Percentiles rank a stretch among this genome's conserved stretches.
These are phyloP conservation scores for Monomorium pharaonis DNA, from an alignment of 1,140 invertebrate species.

Conservation along the genomic window DNA sequence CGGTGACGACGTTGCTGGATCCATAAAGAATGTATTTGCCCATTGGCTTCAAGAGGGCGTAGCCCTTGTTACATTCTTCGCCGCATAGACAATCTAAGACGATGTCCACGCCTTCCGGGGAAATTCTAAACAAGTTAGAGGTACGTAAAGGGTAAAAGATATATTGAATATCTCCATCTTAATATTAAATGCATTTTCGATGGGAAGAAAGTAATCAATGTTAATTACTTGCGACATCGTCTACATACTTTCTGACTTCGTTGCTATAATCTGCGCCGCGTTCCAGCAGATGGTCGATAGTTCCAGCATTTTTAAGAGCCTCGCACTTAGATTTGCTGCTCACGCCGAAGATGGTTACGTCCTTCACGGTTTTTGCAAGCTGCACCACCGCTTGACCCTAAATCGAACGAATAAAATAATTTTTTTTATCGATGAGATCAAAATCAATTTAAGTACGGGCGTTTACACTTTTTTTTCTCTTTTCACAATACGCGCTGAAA, in stretches of 20 bases:
- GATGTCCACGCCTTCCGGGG: conserved; percentile 93
- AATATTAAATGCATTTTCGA: background rate
- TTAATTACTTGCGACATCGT: background rate
- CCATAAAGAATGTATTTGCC: conserved; percentile 95
- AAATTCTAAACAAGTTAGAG: conserved; percentile 85
- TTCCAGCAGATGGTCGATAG: conserved; percentile 91
- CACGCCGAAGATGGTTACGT: conserved; percentile 94
- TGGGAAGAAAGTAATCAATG: background rate
- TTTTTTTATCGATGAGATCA: background rate
- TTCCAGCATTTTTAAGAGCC: conserved; percentile 89
- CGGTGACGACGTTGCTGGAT: conserved; percentile 93
- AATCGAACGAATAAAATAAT: conserved; percentile 71
- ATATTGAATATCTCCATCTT: background rate
- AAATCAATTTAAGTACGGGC: background rate
- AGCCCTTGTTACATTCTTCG: conserved; percentile 94
- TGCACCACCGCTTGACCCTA: conserved; percentile 94
- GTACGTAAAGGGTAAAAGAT: background rate
- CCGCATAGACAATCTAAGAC: conserved; percentile 95
- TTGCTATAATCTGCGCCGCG: conserved; percentile 91
- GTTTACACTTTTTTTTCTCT: background rate
- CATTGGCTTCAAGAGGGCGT: conserved; percentile 94
- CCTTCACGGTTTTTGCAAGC: conserved; percentile 91
- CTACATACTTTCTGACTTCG: conserved; percentile 93
- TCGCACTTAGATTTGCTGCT: conserved; percentile 95
- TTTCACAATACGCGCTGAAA: background rate